Evolutionary conservation across 2,888 invertebrate genomes (phyloP), one percentile per base, ranked within the genome.

Genomic region (Pseudeuparius sepicola): DNA sequence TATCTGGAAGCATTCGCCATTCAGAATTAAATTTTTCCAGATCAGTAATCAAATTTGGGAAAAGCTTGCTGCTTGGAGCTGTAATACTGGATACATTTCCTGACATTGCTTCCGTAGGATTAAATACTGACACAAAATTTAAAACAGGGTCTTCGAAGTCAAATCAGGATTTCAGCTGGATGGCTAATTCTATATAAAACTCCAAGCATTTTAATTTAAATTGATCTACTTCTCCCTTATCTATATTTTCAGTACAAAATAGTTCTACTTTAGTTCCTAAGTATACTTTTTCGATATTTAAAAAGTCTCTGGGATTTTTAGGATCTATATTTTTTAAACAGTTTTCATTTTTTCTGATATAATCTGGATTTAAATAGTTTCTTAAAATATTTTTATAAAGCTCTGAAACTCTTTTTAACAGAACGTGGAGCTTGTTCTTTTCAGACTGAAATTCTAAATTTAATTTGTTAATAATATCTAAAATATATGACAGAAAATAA

Each of bases 301-400:
- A 16, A 24, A 6, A 24, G 12, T 11, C 11, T 24, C 12, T 24
- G 10, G 24, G 24, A 24, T 24, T 24, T 24, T 24, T 24, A 24
- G 24, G 6, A 24, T 24, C 3, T 24, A 24, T 24, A 34, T 42
- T 42, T 32, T 42, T n/a, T n/a, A n/a, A n/a, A n/a, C n/a, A n/a
- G n/a, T n/a, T n/a, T n/a, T n/a, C n/a, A n/a, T n/a, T n/a, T 39
- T 31, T 14, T 14, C 23, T 20, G 24, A 14, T n/a, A 16, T 23
- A 4, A 24, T 14, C 14, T n/a, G n/a, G 24, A 31, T 10, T 24
- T 18, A 12, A 20, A 23, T 31, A 20, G 18, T 12, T 18, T 31
- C 9, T 24, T 12, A n/a, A 31, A 4, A 11, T 31, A 20, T 11
- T 31, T 31, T 23, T 9, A 18, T n/a, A n/a, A n/a, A n/a, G n/a